Percentiles rank a stretch among this genome's conserved stretches.
These are phyloP conservation scores for Macrosoma leucophasiata DNA, from an alignment of 2,888 invertebrate genomes.

Conservation along the genomic window DNA sequence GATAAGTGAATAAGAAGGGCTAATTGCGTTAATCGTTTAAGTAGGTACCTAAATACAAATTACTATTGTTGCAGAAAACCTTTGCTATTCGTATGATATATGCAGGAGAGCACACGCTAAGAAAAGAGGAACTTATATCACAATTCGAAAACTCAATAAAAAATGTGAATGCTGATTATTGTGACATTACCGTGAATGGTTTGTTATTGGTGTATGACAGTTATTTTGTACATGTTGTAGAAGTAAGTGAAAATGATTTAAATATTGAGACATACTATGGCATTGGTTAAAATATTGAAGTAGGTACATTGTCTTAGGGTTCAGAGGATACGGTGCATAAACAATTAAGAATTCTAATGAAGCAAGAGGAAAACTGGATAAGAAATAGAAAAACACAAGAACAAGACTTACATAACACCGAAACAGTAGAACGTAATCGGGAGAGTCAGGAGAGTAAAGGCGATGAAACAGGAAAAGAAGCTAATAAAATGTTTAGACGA, in stretches of 20 bases:
- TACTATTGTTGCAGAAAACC: slow-evolving; percentile 62
- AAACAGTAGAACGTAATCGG: too few species aligned
- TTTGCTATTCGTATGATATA: slow-evolving; percentile 66
- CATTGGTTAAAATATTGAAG: background rate
- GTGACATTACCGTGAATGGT: slow-evolving; percentile 60
- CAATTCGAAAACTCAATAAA: slow-evolving; percentile 44
- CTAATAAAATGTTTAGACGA: slow-evolving; percentile 51
- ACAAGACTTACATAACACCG: slow-evolving; percentile 25
- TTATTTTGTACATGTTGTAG: slow-evolving; percentile 70
- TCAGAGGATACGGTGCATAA: slow-evolving; percentile 67
- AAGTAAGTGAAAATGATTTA: slow-evolving; percentile 44
- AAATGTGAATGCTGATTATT: slow-evolving; percentile 53
- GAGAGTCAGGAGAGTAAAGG: too few species aligned
- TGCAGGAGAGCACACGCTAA: slow-evolving; percentile 55
- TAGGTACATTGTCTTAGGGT: slow-evolving; percentile 50
- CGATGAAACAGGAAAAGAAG: too few species aligned
- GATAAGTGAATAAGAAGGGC: too few species aligned
- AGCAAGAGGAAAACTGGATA: slow-evolving; percentile 45
- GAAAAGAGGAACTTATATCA: slow-evolving; percentile 46
- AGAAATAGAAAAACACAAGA: slow-evolving; percentile 36
- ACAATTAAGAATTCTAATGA: slow-evolving; percentile 53
- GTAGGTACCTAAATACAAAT: too few species aligned
- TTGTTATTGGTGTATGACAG: slow-evolving; percentile 64
- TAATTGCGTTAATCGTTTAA: too few species aligned
- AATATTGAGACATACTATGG: background rate